Percentiles rank a stretch among this genome's conserved stretches.
phyloP scores from a whole-genome alignment of 1,140 invertebrate genomes.

The Neodiprion virginianus region DNA sequence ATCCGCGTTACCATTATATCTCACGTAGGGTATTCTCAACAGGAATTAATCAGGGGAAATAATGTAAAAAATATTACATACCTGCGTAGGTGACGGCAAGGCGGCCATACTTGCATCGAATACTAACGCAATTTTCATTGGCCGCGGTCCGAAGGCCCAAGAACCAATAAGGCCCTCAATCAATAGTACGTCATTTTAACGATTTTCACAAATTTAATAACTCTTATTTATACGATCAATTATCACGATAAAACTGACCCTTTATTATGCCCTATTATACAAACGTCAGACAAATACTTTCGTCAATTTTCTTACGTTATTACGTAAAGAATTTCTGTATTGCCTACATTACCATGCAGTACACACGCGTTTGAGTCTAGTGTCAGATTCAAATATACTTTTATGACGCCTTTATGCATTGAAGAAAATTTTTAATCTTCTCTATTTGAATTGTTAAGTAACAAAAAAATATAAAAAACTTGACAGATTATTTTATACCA shows the following conservation, averaged over 20 bases:
- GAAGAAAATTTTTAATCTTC: no score
- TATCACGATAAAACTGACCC: not conserved
- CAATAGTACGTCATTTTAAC: conserved; percentile 58
- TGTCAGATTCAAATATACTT: no score
- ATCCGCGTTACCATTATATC: no score
- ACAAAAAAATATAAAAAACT: no score
- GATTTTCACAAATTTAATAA: conserved; percentile 38
- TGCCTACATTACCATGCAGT: no score
- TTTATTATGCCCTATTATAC: conserved; percentile 10
- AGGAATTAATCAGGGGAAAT: conserved; percentile 10
- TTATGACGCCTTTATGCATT: no score
- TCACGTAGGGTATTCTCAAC: no score
- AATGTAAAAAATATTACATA: conserved; percentile 45
- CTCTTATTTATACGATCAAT: conserved; percentile 7
- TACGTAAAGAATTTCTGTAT: no score
- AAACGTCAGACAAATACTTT: not conserved
- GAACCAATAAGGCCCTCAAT: conserved; percentile 59
- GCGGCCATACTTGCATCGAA: conserved; percentile 60
- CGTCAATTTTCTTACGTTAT: no score
- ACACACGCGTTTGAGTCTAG: no score
- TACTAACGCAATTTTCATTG: conserved; percentile 32
- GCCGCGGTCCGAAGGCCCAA: not conserved
- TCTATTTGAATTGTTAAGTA: no score
- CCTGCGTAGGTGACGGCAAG: conserved; percentile 60
- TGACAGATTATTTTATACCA: no score